A percentile compares a stretch with the other conserved stretches of the same genome.
Conservation (phyloP, 1,140 invertebrate species). For the Helicorthomorpha holstii region DNA sequence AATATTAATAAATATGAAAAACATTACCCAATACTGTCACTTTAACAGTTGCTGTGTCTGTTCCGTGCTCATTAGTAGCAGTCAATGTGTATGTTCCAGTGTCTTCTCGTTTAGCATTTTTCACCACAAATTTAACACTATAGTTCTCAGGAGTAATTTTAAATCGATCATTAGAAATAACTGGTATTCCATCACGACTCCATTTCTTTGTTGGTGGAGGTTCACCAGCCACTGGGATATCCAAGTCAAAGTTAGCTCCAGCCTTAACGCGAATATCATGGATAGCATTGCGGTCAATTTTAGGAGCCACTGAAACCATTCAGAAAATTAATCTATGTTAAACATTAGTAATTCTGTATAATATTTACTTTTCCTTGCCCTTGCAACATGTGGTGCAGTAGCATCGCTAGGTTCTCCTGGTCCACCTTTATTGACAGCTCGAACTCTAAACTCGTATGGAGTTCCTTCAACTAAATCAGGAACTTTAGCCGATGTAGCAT, state of each 20-base stretch:
- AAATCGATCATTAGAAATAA: constrained; percentile 62
- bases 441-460: constrained; percentile 82
- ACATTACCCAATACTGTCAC: constrained; percentile 56
- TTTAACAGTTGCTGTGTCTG: constrained; percentile 68
- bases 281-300: constrained; percentile 85
- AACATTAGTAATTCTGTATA: neutral
- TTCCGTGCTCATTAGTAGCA: constrained; percentile 81
- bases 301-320: constrained; percentile 52
- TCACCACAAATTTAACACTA: constrained; percentile 66
- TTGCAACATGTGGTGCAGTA: constrained; percentile 69
- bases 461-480: constrained; percentile 77
- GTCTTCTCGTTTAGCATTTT: constrained; percentile 75
- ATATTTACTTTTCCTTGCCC: constrained; percentile 65
- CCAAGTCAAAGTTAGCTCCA: constrained; percentile 81
- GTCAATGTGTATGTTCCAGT: constrained; percentile 75
- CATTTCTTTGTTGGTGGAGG: constrained; percentile 87
- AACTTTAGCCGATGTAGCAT: constrained; percentile 64
- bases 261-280: constrained; percentile 79
- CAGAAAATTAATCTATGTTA: constrained; percentile 9
- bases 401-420: constrained; percentile 75
- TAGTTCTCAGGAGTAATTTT: constrained; percentile 72
- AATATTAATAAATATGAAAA: neutral
- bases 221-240: constrained; percentile 84
- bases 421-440: constrained; percentile 71
- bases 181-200: constrained; percentile 58